Conservation (phyloP, 2,888 invertebrate species). For the Trichacis sp. region DNA sequence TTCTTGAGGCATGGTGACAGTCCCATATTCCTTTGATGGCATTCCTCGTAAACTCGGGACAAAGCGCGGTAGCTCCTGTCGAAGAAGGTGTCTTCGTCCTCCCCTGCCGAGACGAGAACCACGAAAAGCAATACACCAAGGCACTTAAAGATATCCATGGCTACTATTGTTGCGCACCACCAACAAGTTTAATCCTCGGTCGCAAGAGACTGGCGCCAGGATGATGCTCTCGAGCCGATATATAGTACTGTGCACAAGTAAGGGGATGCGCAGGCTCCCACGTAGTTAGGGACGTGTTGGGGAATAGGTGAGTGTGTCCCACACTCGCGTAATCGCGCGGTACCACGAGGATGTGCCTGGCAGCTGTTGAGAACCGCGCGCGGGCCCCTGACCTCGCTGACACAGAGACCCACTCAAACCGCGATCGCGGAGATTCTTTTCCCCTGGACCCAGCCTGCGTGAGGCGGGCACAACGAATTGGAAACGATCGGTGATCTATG, state of each 20-base stretch:
- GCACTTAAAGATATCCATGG: slow-evolving; percentile 41
- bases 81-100: slow-evolving; percentile 70
- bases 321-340: slow-evolving; percentile 37
- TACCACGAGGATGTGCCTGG: slow-evolving; percentile 22
- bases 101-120: slow-evolving; percentile 41
- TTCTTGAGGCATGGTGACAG: slow-evolving; percentile 83
- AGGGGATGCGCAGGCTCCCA: slow-evolving; percentile 57
- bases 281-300: slow-evolving; percentile 41
- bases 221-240: slow-evolving; percentile 49
- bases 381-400: slow-evolving; percentile 65
- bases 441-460: slow-evolving; percentile 4
- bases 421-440: neutral
- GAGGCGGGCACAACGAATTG: too few species aligned
- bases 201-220: slow-evolving; percentile 58
- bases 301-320: slow-evolving; percentile 32
- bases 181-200: too few species aligned
- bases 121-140: slow-evolving; percentile 35
- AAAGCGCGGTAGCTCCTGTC: slow-evolving; percentile 75
- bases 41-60: slow-evolving; percentile 83
- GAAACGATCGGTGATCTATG: slow-evolving; percentile 3
- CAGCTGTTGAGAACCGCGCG: slow-evolving; percentile 41
- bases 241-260: slow-evolving; percentile 53
- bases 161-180: neutral
- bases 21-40: slow-evolving; percentile 76
- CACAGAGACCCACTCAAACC: slow-evolving; percentile 67